Evolutionary conservation across 1,140 invertebrate genomes (phyloP), one percentile per base, ranked within the genome.

Genomic region (Eueides isabella): DNA sequence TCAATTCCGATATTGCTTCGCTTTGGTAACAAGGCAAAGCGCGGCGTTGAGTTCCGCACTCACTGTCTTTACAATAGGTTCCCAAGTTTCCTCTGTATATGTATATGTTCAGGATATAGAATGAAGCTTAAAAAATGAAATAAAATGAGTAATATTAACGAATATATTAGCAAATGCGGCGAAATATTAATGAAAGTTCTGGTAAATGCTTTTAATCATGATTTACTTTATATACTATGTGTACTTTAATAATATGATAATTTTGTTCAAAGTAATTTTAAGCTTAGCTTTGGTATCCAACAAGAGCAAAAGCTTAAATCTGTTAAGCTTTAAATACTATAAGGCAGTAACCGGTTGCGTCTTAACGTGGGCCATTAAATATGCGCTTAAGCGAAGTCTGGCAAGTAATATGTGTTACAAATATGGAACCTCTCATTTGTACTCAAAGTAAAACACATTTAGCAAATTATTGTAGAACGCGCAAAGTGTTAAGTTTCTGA

Each of bases 371-470:
- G 19, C 44, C 44, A 55, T 55, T 68, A 61, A 67, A 68, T 61
- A 68, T 68, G 67, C 55, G 55, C 48, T 68, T 68, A 61, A 29
- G 67, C 29, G 30, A 31, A 68, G 31, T 41, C 67, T 30, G 55
- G 48, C n/a, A 68, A 33, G 67, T 68, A 61, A 64, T 33, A n/a
- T 64, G 29, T 64, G 29, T 64, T 33, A 61, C 48, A 68, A 68
- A 68, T 55, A 68, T 68, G 41, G 55, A 68, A 68, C 67, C 29
- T 33, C 67, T 31, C 67, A 68, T 68, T 68, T 68, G 44, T 29
- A 68, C 55, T 61, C 67, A 68, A 68, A 61, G 67, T 68, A 68
- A 68, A 68, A 68, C 48, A 68, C 48, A 31, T 55, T 68, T 48
- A 68, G 28, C 67, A 55, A 61, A 30, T 61, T 44, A 68, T 61